Evolutionary conservation across 2,888 invertebrate genomes (phyloP), one percentile per base, ranked within the genome.

Genomic region (Plagiodera versicolora): DNA sequence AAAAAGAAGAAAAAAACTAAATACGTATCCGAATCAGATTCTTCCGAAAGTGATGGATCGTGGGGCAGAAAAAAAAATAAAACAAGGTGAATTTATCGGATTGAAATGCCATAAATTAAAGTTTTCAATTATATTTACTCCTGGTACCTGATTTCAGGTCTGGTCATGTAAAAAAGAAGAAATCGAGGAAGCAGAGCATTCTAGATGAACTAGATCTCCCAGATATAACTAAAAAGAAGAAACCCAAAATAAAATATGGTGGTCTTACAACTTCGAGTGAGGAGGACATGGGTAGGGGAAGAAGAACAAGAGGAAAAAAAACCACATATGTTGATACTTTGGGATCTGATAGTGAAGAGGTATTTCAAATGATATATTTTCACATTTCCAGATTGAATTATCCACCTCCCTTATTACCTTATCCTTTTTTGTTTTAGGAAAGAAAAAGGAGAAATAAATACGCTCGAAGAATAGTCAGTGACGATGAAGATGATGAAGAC

Each of bases 261-360:
- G 85, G 85, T 0, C 80, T 86, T 63, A 53, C 39, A 39, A 83
- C 84, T 68, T 83, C 80, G 46, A 80, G 80, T 18, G 82, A 79
- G 24, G 77, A 76, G 28, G 75, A 78, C 44, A 83, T 86, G 60
- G 84, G 86, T 54, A 65, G 65, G 46, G 83, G 87, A 58, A 84
- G 89, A 72, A 81, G 90, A 66, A 91, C 91, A 0, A 79, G 91
- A 5, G 91, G 90, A 65, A 84, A 86, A 70, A 88, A 89, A 79
- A 89, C 90, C 63, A 88, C 89, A 76, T 92, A 92, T 73, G 87
- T 90, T 2, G 93, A 92, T 79, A 86, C 85, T 74, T 84, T 88
- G 54, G 88, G 88, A 65, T 88, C 90, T 0, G 91, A 91, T 75
- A 89, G 88, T 51, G 91, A 88, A 74, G 90, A 88, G 77, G 89